phyloP scores from a whole-genome alignment of 2,888 invertebrate species.

The Caenorhabditis zanzibari region DNA sequence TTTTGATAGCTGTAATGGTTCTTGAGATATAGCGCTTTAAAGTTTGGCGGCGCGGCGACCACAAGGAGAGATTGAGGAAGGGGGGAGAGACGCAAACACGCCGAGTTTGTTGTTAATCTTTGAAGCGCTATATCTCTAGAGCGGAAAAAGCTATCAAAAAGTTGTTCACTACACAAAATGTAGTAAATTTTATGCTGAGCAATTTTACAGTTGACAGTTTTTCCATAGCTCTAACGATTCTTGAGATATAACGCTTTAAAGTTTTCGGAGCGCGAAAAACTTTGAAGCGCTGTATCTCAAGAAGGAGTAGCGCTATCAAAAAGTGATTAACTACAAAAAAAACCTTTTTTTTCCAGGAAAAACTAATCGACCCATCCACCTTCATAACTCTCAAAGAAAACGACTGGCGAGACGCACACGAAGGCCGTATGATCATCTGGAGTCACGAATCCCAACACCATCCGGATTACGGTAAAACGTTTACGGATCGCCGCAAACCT shows the following conservation, averaged over 20 bases:
- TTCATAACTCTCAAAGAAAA: slow-evolving; percentile 69
- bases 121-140: background rate
- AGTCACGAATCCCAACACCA: slow-evolving; percentile 72
- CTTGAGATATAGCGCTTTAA: too few species aligned
- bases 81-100: too few species aligned
- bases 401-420: slow-evolving; percentile 76
- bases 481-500: slow-evolving; percentile 13
- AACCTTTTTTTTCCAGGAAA: slow-evolving; percentile 24
- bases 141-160: background rate
- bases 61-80: background rate
- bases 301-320: too few species aligned
- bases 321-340: too few species aligned
- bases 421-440: slow-evolving; percentile 74
- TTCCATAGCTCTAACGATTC: background rate
- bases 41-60: too few species aligned
- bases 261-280: too few species aligned
- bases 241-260: background rate
- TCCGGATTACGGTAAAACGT: slow-evolving; percentile 71
- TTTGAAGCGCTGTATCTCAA: too few species aligned
- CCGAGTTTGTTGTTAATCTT: background rate
- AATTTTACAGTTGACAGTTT: background rate
- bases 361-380: slow-evolving; percentile 61
- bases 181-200: background rate
- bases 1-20: too few species aligned
- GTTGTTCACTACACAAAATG: background rate